Conservation (phyloP, 2,888 invertebrate species). For the Lochmaea capreae region DNA sequence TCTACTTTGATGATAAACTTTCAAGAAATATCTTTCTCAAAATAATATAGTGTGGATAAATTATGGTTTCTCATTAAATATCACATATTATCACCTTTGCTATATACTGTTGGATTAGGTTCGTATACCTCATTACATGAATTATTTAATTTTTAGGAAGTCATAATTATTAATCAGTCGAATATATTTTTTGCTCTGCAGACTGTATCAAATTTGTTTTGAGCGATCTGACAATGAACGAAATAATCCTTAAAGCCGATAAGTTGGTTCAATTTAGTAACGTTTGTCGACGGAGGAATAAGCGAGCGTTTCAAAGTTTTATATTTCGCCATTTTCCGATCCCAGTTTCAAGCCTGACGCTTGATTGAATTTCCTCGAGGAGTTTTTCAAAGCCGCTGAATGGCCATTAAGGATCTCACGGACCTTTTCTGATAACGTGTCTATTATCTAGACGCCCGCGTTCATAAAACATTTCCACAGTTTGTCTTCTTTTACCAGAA, state of each 20-base stretch:
- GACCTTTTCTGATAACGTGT: slow-evolving; percentile 16
- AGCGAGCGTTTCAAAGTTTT: slow-evolving; percentile 7
- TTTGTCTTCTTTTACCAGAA: background rate
- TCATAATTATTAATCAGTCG: background rate
- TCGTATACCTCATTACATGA: too few relatives aligned
- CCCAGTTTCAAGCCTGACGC: background rate
- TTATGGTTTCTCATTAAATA: too few relatives aligned
- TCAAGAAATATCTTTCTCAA: too few relatives aligned
- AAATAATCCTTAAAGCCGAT: background rate
- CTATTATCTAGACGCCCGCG: slow-evolving; percentile 10
- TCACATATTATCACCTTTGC: too few relatives aligned
- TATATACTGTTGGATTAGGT: too few relatives aligned
- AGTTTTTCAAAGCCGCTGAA: slow-evolving; percentile 7
- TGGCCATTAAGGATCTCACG: slow-evolving; percentile 6
- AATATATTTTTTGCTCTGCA: background rate
- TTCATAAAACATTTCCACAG: slow-evolving; percentile 1
- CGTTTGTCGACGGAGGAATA: slow-evolving; percentile 2
- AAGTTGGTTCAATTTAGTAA: background rate
- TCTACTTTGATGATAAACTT: too few relatives aligned
- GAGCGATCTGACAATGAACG: background rate
- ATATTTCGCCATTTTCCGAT: too few relatives aligned
- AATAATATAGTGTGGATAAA: too few relatives aligned
- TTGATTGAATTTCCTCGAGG: slow-evolving; percentile 16
- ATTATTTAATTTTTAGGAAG: too few relatives aligned
- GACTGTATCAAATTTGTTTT: background rate